phyloP scores from a whole-genome alignment of 1,140 invertebrate species.

The Lordiphosa stackelbergi region DNA sequence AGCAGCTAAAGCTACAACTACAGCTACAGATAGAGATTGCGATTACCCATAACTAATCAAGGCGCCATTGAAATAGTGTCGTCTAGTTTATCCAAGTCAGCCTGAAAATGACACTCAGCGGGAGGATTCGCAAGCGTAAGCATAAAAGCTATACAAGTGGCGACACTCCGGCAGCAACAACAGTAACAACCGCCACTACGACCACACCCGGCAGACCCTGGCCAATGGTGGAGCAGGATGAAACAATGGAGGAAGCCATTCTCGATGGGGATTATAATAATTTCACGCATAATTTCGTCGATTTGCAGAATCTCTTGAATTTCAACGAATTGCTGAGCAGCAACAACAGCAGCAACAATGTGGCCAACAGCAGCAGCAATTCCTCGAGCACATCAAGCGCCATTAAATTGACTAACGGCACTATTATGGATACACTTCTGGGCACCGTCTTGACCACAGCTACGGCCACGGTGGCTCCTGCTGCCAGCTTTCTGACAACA shows the following conservation, averaged over 20 bases:
- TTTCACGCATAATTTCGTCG: constrained; percentile 73
- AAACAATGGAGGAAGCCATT: constrained; percentile 27
- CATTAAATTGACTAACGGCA: constrained; percentile 65
- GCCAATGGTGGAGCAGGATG: constrained; percentile 24
- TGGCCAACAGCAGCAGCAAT: constrained; percentile 13
- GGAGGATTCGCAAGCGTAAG: constrained; percentile 58
- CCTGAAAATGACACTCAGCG: constrained; percentile 42
- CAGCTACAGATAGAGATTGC: constrained; percentile 9
- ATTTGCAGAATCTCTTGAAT: constrained; percentile 69
- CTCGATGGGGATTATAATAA: constrained; percentile 49
- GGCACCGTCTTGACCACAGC: constrained; percentile 69
- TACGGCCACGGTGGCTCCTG: constrained; percentile 61
- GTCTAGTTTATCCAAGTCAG: constrained; percentile 33
- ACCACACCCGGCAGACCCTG: constrained; percentile 10
- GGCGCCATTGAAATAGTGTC: constrained; percentile 40
- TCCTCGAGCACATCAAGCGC: constrained; percentile 58
- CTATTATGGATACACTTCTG: constrained; percentile 66
- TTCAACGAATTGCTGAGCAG: constrained; percentile 49
- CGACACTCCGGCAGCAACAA: constrained; percentile 33
- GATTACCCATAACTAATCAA: constrained; percentile 23
- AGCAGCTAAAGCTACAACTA: constrained; percentile 8
- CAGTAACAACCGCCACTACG: constrained; percentile 10
- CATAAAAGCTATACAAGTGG: constrained; percentile 51
- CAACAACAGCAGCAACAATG: constrained; percentile 20
- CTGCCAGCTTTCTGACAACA: constrained; percentile 38